Conservation (phyloP, 2,797 vertebrate genomes). For the Pygocentrus nattereri region DNA sequence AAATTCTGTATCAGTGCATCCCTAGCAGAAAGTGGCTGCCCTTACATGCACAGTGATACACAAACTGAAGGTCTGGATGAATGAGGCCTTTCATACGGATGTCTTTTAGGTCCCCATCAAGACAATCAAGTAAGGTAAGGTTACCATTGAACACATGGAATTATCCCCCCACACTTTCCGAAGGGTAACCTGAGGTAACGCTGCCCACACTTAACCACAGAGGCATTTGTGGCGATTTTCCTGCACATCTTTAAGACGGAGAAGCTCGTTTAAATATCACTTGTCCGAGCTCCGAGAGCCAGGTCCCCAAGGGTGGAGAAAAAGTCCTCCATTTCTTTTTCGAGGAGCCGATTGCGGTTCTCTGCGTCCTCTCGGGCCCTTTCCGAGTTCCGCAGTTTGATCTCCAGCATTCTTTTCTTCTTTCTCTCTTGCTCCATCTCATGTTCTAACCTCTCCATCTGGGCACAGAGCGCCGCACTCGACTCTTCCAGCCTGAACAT, state of each 20-base stretch:
- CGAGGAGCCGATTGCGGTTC: constrained; percentile 89
- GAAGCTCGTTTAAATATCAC: constrained; percentile 66
- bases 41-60: constrained; percentile 37
- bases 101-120: constrained; percentile 18
- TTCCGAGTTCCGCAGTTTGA: constrained; percentile 94
- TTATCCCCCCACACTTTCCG: constrained; percentile 64
- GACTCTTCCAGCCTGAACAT: constrained; percentile 88
- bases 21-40: background rate
- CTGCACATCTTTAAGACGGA: constrained; percentile 19
- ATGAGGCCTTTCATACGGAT: background rate
- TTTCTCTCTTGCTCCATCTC: constrained; percentile 92
- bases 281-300: constrained; percentile 79
- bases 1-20: too few species aligned
- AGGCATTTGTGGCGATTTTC: constrained; percentile 28
- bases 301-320: constrained; percentile 91
- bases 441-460: constrained; percentile 86
- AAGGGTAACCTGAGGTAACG: constrained; percentile 75
- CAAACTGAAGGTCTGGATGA: constrained; percentile 11
- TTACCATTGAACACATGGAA: constrained; percentile 11
- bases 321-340: constrained; percentile 97
- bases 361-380: constrained; percentile 90
- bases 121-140: constrained; percentile 16
- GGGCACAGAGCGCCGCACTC: constrained; percentile 82
- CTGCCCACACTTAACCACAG: constrained; percentile 43
- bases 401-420: constrained; percentile 89